phyloP scores from a whole-genome alignment of 1,140 invertebrate genomes.

The Hyphantria cunea region DNA sequence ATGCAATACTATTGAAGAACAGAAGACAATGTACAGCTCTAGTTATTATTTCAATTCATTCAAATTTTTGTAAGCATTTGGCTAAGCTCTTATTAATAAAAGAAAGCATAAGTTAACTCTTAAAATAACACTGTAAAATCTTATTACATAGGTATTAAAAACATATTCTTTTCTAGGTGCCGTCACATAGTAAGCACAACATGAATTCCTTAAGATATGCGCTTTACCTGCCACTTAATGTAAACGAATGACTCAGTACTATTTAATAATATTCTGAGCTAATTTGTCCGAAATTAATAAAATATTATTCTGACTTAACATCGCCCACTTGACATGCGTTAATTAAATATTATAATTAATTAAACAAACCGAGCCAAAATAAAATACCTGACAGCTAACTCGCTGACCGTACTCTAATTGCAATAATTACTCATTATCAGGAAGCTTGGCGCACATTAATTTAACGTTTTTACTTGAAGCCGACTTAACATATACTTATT shows the following conservation, averaged over 20 bases:
- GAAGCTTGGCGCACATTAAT: constrained; percentile 70
- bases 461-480: constrained; percentile 65
- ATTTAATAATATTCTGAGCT: not conserved
- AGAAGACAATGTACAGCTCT: too few relatives aligned
- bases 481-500: constrained; percentile 72
- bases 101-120: too few relatives aligned
- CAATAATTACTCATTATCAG: constrained; percentile 76
- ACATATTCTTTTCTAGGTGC: too few relatives aligned
- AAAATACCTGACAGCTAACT: constrained; percentile 40
- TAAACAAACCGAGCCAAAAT: constrained; percentile 40
- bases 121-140: too few relatives aligned
- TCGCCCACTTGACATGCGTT: constrained; percentile 37
- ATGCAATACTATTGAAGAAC: too few relatives aligned
- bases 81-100: too few relatives aligned
- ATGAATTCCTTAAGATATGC: not conserved
- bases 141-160: too few relatives aligned
- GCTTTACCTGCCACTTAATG: not conserved
- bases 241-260: not conserved
- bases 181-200: too few relatives aligned
- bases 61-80: too few relatives aligned
- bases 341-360: constrained; percentile 42
- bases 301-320: constrained; percentile 18
- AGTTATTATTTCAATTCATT: too few relatives aligned
- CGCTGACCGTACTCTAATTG: constrained; percentile 70
- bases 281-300: constrained; percentile 7